Evolutionary conservation across 2,888 invertebrate genomes (phyloP).

Genomic region (Choristoneura rosaceana): DNA sequence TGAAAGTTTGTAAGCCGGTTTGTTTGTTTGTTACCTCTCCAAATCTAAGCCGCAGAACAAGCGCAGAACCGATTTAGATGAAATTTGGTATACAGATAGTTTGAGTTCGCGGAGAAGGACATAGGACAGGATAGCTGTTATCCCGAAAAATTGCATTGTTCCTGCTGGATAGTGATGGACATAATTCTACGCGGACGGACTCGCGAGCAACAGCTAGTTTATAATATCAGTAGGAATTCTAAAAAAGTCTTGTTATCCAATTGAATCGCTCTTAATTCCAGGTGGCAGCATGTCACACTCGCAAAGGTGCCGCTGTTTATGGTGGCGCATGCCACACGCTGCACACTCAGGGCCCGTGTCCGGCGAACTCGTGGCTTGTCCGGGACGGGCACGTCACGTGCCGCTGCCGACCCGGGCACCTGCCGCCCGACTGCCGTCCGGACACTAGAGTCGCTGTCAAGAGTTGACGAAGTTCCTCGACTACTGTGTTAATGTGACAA

Average conservation of each 20-base stretch:
- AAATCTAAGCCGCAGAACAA: too few species aligned
- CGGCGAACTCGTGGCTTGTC: constrained; percentile 86
- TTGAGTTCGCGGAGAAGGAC: too few species aligned
- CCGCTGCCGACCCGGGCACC: constrained; percentile 87
- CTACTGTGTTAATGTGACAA: constrained; percentile 1
- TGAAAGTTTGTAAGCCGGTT: too few species aligned
- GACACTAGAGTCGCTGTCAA: constrained; percentile 47
- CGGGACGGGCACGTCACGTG: constrained; percentile 81
- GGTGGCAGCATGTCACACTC: constrained; percentile 84
- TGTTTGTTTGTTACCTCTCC: too few species aligned
- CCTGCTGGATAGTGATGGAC: too few species aligned
- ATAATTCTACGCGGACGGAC: too few species aligned
- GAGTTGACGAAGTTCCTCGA: constrained; percentile 24
- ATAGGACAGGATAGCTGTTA: too few species aligned
- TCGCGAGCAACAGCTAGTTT: too few species aligned
- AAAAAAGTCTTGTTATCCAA: background rate
- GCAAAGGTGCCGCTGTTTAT: constrained; percentile 87
- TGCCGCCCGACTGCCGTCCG: constrained; percentile 52
- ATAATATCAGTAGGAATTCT: too few species aligned
- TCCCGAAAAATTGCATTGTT: too few species aligned
- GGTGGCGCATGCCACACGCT: constrained; percentile 91
- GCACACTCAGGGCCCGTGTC: constrained; percentile 92
- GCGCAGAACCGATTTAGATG: too few species aligned
- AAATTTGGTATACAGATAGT: too few species aligned
- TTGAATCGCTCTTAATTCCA: constrained; percentile 49